Evolutionary conservation across 2,113 vertebrate genomes (phyloP), one percentile per base, ranked within the genome.

Genomic region (Macrotis lagotis): DNA sequence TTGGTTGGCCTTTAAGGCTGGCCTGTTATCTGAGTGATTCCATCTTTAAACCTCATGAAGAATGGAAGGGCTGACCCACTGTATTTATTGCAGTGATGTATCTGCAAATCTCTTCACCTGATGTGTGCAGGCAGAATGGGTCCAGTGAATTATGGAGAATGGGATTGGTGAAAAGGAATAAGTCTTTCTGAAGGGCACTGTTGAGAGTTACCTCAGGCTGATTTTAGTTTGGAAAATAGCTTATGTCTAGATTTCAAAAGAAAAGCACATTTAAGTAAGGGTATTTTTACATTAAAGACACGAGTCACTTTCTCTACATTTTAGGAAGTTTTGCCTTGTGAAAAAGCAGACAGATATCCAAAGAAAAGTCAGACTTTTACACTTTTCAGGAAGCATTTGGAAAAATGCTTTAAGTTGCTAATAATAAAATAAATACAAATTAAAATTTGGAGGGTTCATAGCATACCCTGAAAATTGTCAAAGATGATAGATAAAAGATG

Each of bases 171-270:
- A 94, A 74, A 89, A 44, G 44, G 7, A 91, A 48, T 88, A 14
- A 7, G 22, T 95, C 90, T 92, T 37, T 95, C 50, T 93, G 83
- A 96, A 97, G 95, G 94, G 89, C 96, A 92, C 83, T 92, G 49
- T 95, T 90, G 96, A 88, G 52, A 96, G 96, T 31, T 96, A 90
- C 96, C 96, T 74, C 90, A 91, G 93, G 90, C 96, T 50, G 88
- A 37, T 19, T 93, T 92, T 94, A 74, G 90, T 97, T 97, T 96
- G 2, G 2, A 88, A 95, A 97, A 97, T 95, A 91, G 90, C 51
- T 90, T 95, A 94, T 95, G 92, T 94, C 95, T 90, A 9, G 95
- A 95, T 92, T 94, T 97, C 48, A 90, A 47, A 90, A 96, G 92
- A 93, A 94, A 51, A 50, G 50, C 51, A 91, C 89, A 16, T 89